Conservation (phyloP, 37 sponge, comb jelly and placozoan genomes). For the Hexactinellida sp. region DNA sequence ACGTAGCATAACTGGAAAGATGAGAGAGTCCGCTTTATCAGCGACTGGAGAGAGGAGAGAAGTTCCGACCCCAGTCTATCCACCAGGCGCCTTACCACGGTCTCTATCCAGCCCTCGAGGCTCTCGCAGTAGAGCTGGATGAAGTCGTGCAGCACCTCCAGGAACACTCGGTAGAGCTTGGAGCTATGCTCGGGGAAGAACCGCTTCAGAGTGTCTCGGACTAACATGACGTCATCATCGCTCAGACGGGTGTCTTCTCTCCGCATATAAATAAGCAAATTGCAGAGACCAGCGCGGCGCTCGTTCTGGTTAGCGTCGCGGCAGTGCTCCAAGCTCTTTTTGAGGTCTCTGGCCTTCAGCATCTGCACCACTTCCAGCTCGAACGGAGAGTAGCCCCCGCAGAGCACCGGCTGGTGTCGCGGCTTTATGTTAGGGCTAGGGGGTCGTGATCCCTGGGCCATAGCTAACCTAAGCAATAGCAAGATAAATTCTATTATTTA, state of each 20-base stretch:
- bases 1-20: not conserved
- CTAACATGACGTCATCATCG: not conserved
- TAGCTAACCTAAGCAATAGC: not conserved
- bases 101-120: not conserved
- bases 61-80: not conserved
- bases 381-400: not conserved
- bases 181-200: not conserved
- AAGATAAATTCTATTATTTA: no score
- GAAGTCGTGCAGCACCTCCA: not conserved
- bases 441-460: not conserved
- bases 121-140: not conserved
- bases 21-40: not conserved
- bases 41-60: not conserved
- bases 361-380: not conserved
- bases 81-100: not conserved
- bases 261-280: not conserved
- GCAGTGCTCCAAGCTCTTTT: not conserved
- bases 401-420: not conserved
- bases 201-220: not conserved
- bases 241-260: not conserved
- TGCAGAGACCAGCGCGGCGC: conserved; percentile 8
- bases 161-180: not conserved
- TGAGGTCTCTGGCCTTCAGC: not conserved
- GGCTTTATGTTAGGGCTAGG: conserved; percentile 13
- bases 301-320: not conserved